phyloP scores from a whole-genome alignment of 1,140 invertebrate species.

The Forficula auricularia region DNA sequence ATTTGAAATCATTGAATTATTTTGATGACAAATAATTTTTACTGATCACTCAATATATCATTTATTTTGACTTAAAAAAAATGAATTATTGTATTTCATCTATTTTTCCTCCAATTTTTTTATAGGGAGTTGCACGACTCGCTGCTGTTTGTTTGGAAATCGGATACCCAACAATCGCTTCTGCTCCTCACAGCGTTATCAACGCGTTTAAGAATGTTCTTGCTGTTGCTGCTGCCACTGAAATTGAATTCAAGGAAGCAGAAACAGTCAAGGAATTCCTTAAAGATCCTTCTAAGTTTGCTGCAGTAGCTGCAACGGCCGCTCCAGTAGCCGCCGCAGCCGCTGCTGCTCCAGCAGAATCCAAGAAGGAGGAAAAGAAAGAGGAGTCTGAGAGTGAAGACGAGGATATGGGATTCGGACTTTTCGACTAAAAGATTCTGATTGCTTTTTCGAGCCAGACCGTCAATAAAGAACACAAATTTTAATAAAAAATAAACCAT shows the following conservation, averaged over 20 bases:
- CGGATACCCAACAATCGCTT: constrained; percentile 90
- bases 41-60: no score
- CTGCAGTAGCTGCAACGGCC: constrained; percentile 41
- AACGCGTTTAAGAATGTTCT: constrained; percentile 97
- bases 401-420: constrained; percentile 93
- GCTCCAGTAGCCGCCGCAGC: constrained; percentile 39
- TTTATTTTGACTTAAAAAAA: no score
- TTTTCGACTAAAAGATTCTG: constrained; percentile 64
- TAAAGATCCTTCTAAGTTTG: constrained; percentile 90
- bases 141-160: constrained; percentile 86
- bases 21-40: no score
- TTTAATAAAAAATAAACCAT: not conserved
- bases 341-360: constrained; percentile 38
- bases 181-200: constrained; percentile 88
- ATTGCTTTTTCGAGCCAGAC: not conserved
- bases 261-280: constrained; percentile 79
- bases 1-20: no score
- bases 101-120: not conserved
- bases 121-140: constrained; percentile 71
- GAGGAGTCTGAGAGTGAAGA: constrained; percentile 68
- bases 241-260: constrained; percentile 88
- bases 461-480: not conserved
- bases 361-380: constrained; percentile 63
- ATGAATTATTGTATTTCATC: no score
- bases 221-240: constrained; percentile 87